Base-by-base conservation (phyloP, 2,888 invertebrate genomes). In the Nematopogon swammerdamellus region DNA sequence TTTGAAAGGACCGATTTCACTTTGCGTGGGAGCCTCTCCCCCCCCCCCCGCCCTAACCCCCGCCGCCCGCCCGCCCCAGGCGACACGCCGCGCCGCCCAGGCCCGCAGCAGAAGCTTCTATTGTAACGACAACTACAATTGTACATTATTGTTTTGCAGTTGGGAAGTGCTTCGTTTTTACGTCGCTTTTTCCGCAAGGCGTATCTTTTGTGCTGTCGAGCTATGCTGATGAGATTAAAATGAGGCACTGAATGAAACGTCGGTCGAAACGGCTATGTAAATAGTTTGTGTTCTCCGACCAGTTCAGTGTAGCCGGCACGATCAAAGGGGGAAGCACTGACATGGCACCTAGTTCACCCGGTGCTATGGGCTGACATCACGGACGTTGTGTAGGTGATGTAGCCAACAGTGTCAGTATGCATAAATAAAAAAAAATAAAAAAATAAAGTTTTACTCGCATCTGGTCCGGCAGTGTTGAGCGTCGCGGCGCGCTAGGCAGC, bases 1-100 rank as follows among this genome's bases (percentile, higher is more conserved):
- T 76, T 75, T 76, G 75, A 75, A 76, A 73, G 77, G 72, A 73
- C 72, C 73, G 75, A 73, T 76, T 75, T 72, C 71, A 71, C 74
- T 72, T 70, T 70, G 63, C 72, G 65, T 65, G 65, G 62, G 61
- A 58, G 54, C 55, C 58, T 57, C 57, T 44, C 52, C 54, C 52
- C 54, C 51, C 50, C 45, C 54, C 54, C 56, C 57, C 19, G 45
- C 58, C 57, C 69, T 69, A 70, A 70, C 72, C 70, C 17, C 8
- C 47, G 47, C 25, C 14, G 10, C 18, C 49, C 69, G n/a, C 66
- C 69, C 68, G 71, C 68, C 54, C 53, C 19, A 11, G 46, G 18
- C 19, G 45, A 14, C 17, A 14, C 5, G 18, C 19, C 5, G 1
- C 8, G 14, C 14, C 25, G 30, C 30, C 45, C 49, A 16, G 2